A percentile compares a stretch with the other conserved stretches of the same genome.
Conservation (phyloP, 2,888 invertebrate species). For the Linyphia triangularis region DNA sequence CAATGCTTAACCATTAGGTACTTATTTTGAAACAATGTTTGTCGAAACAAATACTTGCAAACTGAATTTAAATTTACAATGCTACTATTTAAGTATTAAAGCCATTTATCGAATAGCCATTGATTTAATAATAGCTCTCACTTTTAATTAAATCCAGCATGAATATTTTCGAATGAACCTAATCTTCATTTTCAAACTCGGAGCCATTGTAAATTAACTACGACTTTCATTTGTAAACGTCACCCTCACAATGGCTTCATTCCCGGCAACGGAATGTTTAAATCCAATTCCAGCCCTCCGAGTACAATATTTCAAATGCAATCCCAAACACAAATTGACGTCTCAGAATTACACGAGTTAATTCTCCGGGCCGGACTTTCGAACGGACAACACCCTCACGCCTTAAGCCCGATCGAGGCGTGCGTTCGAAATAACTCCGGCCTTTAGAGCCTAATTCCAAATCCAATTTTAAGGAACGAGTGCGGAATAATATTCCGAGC, state of each 20-base stretch:
- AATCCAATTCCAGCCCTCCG: background rate
- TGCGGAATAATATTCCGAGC: too few species aligned
- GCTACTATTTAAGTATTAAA: too few species aligned
- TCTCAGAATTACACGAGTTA: background rate
- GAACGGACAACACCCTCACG: background rate
- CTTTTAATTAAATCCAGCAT: too few species aligned
- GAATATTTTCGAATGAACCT: background rate
- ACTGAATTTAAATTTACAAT: too few species aligned
- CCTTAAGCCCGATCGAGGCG: slow-evolving; percentile 1
- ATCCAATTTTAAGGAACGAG: slow-evolving; percentile 29
- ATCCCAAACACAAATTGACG: background rate
- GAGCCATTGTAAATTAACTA: too few species aligned
- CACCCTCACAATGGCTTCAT: too few species aligned
- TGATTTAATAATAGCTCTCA: too few species aligned
- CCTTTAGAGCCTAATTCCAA: slow-evolving; percentile 11
- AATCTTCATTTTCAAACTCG: background rate
- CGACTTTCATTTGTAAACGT: too few species aligned
- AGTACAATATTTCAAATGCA: background rate
- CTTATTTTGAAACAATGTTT: too few species aligned
- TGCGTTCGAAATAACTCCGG: slow-evolving; percentile 12
- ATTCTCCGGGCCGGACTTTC: background rate
- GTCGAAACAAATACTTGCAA: too few species aligned
- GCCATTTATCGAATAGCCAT: too few species aligned
- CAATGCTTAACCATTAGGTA: too few species aligned
- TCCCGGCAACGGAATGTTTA: background rate